A percentile compares a stretch with the other conserved stretches of the same genome.
Evolutionary conservation across 2,113 vertebrate species (phyloP).

Genomic region (Dolichotis patagonum): DNA sequence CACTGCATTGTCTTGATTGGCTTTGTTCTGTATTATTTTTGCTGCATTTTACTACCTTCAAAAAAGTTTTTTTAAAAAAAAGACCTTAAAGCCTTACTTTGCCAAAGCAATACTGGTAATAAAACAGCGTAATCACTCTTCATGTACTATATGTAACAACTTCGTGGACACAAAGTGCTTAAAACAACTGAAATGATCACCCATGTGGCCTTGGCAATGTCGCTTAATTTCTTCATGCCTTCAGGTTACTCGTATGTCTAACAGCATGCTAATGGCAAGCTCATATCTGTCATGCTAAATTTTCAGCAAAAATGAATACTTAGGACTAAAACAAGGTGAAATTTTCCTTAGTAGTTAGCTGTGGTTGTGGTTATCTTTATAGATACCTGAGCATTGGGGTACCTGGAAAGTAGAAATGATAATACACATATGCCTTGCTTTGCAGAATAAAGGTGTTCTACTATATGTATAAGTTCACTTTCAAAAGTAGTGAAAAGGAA

Average conservation of each 20-base stretch:
- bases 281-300: background rate
- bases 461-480: background rate
- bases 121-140: too few species aligned
- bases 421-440: background rate
- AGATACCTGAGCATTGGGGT: background rate
- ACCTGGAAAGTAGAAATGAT: constrained; percentile 6
- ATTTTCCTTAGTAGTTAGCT: background rate
- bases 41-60: too few species aligned
- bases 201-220: background rate
- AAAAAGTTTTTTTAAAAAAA: too few species aligned
- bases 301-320: constrained; percentile 27
- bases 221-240: background rate
- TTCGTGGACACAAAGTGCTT: background rate
- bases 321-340: background rate
- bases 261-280: background rate
- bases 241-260: background rate
- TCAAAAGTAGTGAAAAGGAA: background rate
- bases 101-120: background rate
- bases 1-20: too few species aligned
- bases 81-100: background rate
- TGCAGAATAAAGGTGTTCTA: background rate
- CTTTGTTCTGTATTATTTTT: too few species aligned
- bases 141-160: background rate
- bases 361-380: background rate
- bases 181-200: background rate